Evolutionary conservation across 2,113 vertebrate species (phyloP), one percentile per base, ranked within the genome.

Genomic region (Aphyosemion australe): DNA sequence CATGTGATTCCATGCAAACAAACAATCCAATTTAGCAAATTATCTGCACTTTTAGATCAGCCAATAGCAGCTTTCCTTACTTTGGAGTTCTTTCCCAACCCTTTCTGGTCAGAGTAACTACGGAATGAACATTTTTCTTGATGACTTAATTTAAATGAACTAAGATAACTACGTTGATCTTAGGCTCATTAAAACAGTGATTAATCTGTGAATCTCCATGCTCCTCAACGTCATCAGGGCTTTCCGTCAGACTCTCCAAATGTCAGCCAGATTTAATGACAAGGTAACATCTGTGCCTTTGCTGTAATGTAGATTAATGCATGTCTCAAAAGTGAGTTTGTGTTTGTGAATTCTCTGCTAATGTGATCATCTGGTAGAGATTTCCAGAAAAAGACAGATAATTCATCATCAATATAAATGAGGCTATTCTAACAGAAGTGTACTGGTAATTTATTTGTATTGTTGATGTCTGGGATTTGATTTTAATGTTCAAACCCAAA

Each of bases 181-280:
- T 53, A 16, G 51, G 21, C 51, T 53, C 26, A 32, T 53, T 53
- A 53, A n/a, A n/a, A n/a, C n/a, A n/a, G n/a, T n/a, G n/a, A n/a
- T n/a, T n/a, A n/a, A 16, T 53, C 31, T 32, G 32, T n/a, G 51
- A 14, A 8, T 32, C 51, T 32, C 26, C 15, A 32, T 13, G 21
- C 14, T 12, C 10, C 51, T 53, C 16, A 53, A 34, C 32, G 8
- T 53, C 51, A 53, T 11, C 14, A 15, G 21, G 26, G 16, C 26
- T 53, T 32, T 53, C 26, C 32, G 51, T 32, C 51, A 32, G 13
- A 21, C 51, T 53, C 14, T 32, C 21, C 26, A 53, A 53, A 53
- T 53, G 51, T 53, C 51, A 53, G 31, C 51, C 51, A 53, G 51
- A 53, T 34, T 53, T 53, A 53, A n/a, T 53, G 51, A 53, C 26